phyloP scores from a whole-genome alignment of 2,888 invertebrate species.

The Dascillus cervinus region DNA sequence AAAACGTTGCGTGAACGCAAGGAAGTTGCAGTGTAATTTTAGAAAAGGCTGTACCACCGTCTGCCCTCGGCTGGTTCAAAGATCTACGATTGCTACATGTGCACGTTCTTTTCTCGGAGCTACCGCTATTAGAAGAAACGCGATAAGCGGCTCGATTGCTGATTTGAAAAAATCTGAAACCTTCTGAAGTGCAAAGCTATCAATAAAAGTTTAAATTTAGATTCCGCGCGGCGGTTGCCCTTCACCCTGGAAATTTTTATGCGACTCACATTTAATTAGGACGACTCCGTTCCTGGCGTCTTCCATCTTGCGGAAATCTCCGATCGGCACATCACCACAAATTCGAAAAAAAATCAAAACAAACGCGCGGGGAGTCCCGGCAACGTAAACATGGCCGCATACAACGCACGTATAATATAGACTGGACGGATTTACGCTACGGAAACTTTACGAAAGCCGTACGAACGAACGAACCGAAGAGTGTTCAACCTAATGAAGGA shows the following conservation, averaged over 20 bases:
- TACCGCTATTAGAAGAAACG: too few species aligned
- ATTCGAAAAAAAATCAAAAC: conserved; percentile 7
- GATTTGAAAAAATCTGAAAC: neutral
- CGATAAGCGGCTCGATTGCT: too few species aligned
- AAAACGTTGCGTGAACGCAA: conserved; percentile 1
- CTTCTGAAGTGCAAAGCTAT: neutral
- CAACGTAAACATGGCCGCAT: conserved; percentile 22
- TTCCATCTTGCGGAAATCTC: conserved; percentile 44
- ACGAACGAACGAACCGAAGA: conserved; percentile 6
- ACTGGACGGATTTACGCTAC: conserved; percentile 17
- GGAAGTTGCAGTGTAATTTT: conserved; percentile 11
- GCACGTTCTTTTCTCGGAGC: conserved; percentile 3
- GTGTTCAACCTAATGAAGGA: too few species aligned
- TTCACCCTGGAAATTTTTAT: conserved; percentile 5
- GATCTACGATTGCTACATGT: conserved; percentile 10
- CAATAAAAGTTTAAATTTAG: neutral
- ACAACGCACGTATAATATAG: conserved; percentile 17
- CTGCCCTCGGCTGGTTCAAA: conserved; percentile 16
- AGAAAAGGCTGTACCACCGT: conserved; percentile 15
- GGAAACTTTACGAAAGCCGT: conserved; percentile 4
- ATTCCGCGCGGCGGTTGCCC: neutral
- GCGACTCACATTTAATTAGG: conserved; percentile 64
- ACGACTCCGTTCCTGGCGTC: conserved; percentile 64
- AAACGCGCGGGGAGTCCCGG: conserved; percentile 15
- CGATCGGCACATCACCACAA: conserved; percentile 18